Conservation (phyloP, 2,113 vertebrate genomes). For the Corynorhinus townsendii region DNA sequence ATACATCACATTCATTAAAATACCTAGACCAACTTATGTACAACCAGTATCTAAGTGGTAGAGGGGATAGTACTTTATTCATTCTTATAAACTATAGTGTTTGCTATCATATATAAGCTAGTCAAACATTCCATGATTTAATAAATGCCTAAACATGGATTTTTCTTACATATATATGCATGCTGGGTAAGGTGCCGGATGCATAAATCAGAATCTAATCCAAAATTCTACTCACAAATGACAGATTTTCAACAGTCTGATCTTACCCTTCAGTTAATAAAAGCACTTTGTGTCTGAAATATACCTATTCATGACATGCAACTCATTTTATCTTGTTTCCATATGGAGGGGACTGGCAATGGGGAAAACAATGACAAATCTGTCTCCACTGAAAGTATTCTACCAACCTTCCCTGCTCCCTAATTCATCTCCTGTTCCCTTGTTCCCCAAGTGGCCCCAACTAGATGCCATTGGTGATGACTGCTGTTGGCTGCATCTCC, state of each 20-base stretch:
- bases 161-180: not conserved
- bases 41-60: not conserved
- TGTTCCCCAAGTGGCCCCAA: not conserved
- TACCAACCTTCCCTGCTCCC: not conserved
- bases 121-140: not conserved
- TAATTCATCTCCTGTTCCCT: not conserved
- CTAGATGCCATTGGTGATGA: fast-evolving
- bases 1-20: not conserved
- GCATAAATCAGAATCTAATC: slow-evolving; percentile 11
- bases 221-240: slow-evolving; percentile 5
- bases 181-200: not conserved
- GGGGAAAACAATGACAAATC: not conserved
- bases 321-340: slow-evolving; percentile 16
- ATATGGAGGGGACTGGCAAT: not conserved
- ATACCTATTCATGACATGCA: not conserved
- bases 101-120: not conserved
- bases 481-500: not conserved
- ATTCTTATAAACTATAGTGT: not conserved
- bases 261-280: slow-evolving; percentile 10
- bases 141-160: not conserved
- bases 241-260: slow-evolving; percentile 36
- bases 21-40: not conserved
- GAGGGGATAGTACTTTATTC: not conserved
- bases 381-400: not conserved
- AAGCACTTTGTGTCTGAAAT: slow-evolving; percentile 16